These are phyloP conservation scores for Mamestra configurata DNA, from an alignment of 1,140 invertebrate genomes.

Conservation along the genomic window DNA sequence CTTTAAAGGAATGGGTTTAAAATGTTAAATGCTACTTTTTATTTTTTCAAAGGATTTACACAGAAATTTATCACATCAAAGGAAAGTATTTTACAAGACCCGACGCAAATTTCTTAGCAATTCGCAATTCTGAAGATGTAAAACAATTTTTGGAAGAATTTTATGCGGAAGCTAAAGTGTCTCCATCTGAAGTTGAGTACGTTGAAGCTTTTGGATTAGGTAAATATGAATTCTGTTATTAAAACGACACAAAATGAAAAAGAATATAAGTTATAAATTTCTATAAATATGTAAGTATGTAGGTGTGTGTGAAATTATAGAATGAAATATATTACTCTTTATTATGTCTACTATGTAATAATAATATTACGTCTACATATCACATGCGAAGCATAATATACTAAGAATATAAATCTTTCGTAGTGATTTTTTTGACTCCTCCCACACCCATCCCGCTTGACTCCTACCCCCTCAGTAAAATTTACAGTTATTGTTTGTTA, in stretches of 20 bases:
- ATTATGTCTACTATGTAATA: too few species aligned
- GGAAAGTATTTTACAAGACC: conserved; percentile 60
- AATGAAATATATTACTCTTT: too few species aligned
- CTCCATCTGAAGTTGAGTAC: conserved; percentile 90
- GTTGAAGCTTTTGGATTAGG: conserved; percentile 92
- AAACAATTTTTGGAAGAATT: conserved; percentile 88
- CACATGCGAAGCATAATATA: too few species aligned
- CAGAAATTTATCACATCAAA: conserved; percentile 90
- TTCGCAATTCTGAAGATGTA: conserved; percentile 87
- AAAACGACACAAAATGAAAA: too few species aligned
- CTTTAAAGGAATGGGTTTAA: background rate
- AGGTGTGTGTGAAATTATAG: too few species aligned
- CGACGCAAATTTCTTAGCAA: conserved; percentile 7
- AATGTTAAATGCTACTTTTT: background rate
- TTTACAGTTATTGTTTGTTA: too few species aligned
- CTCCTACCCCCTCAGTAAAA: too few species aligned
- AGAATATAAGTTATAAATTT: background rate
- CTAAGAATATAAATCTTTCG: too few species aligned
- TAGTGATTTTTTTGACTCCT: too few species aligned
- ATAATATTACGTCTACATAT: too few species aligned
- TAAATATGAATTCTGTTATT: conserved; percentile 64
- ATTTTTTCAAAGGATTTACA: conserved; percentile 88
- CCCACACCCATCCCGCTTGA: too few species aligned
- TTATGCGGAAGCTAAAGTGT: conserved; percentile 89
- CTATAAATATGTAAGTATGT: too few species aligned